These are phyloP conservation scores for Campaea margaritaria DNA, from an alignment of 2,888 invertebrate genomes.

Conservation along the genomic window DNA sequence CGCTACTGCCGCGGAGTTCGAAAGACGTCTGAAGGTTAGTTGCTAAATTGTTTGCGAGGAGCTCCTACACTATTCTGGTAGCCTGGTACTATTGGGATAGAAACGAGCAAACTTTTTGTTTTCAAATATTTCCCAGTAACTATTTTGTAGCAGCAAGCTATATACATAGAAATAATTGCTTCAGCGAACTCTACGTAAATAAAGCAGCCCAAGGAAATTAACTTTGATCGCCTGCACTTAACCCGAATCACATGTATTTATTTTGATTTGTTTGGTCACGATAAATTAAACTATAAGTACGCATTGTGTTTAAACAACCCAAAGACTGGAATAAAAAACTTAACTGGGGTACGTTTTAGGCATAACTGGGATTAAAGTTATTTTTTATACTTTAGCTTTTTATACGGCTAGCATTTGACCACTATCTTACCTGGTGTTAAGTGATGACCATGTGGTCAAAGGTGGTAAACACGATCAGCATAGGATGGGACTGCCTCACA, in stretches of 20 bases:
- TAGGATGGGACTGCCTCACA: too few species aligned
- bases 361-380: too few species aligned
- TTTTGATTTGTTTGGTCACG: slow-evolving; percentile 14
- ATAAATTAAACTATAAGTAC: slow-evolving; percentile 7
- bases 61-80: slow-evolving; percentile 58
- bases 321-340: too few species aligned
- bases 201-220: slow-evolving; percentile 16
- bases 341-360: too few species aligned
- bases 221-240: slow-evolving; percentile 16
- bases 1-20: slow-evolving; percentile 50
- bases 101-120: not conserved
- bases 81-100: slow-evolving; percentile 52
- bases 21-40: slow-evolving; percentile 37
- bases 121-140: too few species aligned
- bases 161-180: not conserved
- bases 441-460: too few species aligned
- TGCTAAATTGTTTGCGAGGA: slow-evolving; percentile 40
- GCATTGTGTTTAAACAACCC: not conserved
- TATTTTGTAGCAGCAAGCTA: too few species aligned
- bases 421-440: too few species aligned
- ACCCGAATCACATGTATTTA: slow-evolving; percentile 18
- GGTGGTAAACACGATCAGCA: too few species aligned
- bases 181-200: slow-evolving; percentile 1
- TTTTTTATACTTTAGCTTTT: too few species aligned
- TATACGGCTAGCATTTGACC: too few species aligned